phyloP scores from a whole-genome alignment of 2,888 invertebrate species.

The Cyaniris semiargus region DNA sequence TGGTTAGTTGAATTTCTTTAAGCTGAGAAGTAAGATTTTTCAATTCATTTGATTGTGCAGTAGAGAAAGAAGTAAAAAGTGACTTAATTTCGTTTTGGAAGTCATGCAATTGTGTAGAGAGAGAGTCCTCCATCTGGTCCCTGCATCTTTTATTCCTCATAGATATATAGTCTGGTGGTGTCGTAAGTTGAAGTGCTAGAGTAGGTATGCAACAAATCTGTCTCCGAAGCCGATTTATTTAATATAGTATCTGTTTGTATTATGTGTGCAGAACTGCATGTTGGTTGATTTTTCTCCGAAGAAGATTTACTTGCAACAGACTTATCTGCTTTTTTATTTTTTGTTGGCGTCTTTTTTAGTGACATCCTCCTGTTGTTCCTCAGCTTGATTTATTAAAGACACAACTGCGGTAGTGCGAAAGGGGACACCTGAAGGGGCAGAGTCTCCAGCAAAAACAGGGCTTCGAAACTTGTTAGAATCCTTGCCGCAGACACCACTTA shows the following conservation, averaged over 20 bases:
- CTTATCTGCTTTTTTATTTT: constrained; percentile 11
- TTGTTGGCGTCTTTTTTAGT: neutral
- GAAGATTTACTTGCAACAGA: neutral
- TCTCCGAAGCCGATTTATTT: constrained; percentile 7
- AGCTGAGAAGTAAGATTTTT: too few relatives aligned
- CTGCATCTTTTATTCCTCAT: too few relatives aligned
- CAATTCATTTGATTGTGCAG: too few relatives aligned
- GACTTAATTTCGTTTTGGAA: too few relatives aligned
- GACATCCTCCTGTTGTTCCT: neutral
- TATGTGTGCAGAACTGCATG: neutral
- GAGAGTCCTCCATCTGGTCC: too few relatives aligned
- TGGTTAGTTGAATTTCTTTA: too few relatives aligned
- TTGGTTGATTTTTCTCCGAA: constrained; percentile 49
- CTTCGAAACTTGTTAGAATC: neutral
- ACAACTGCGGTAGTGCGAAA: neutral
- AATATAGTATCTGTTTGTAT: neutral
- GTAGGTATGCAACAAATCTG: neutral
- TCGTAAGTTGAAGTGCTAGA: neutral
- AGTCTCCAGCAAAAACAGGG: neutral
- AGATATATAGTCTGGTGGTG: too few relatives aligned
- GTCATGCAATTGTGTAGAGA: too few relatives aligned
- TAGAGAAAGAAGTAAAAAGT: too few relatives aligned
- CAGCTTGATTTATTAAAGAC: neutral
- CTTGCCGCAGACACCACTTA: too few relatives aligned
- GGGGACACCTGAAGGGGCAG: neutral